These are phyloP conservation scores for Hystrix cristata DNA, from an alignment of 2,113 vertebrate genomes.

Conservation along the genomic window DNA sequence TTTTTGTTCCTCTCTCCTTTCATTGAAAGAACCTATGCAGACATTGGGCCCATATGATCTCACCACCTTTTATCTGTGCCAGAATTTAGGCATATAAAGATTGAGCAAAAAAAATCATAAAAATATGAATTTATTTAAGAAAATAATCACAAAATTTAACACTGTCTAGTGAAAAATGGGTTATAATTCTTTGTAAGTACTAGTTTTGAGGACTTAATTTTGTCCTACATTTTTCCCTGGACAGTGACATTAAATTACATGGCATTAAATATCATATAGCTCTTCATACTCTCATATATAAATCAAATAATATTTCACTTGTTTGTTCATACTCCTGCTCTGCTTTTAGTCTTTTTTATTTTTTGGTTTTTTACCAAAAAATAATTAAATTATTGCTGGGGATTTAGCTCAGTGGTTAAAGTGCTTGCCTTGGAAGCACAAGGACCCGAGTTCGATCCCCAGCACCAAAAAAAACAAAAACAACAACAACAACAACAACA, in stretches of 20 bases:
- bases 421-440: too few species aligned
- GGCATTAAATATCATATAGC: not conserved
- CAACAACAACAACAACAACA: too few species aligned
- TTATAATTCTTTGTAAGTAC: not conserved
- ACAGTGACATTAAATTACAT: not conserved
- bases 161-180: not conserved
- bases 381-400: not conserved
- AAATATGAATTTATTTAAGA: not conserved
- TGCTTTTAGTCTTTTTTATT: not conserved
- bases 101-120: not conserved
- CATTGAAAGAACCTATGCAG: not conserved
- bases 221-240: not conserved
- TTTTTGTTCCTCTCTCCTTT: not conserved
- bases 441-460: too few species aligned
- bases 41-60: not conserved
- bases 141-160: not conserved
- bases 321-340: not conserved
- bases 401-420: too few species aligned
- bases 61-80: not conserved
- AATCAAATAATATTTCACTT: not conserved
- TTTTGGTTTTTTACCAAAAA: not conserved
- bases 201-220: conserved; percentile 6
- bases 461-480: too few species aligned
- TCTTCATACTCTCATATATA: not conserved
- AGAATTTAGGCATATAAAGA: not conserved